Base-by-base conservation (phyloP, 2,113 vertebrate genomes). In the Noctilio leporinus region DNA sequence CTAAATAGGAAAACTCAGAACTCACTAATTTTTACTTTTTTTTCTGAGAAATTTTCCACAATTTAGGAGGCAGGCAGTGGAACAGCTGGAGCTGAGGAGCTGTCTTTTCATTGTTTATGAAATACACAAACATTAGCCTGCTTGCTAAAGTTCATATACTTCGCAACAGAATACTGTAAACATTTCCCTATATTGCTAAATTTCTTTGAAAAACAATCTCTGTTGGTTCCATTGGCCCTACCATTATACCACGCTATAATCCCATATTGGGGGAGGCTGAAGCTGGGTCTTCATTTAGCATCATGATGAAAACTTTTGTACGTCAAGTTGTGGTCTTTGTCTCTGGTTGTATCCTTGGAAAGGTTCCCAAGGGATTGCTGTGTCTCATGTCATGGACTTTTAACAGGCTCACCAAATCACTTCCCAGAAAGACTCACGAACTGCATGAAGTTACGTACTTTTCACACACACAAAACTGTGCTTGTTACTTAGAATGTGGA, bases 341-440 rank as follows among this genome's bases (percentile, higher is more conserved):
- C 51, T 72, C 35, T 53, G 65, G 26, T 30, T 73, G 59, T 88
- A 70, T 84, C 59, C 43, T 57, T 86, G 67, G 72, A 70, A 62
- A 53, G 14, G 33, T 40, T 57, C 65, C 65, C 30, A 30, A 59
- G 53, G 33, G 14, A n/a, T 64, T 94, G 57, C 4, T 64, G 30
- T 89, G 64, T 73, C 49, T 64, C 33, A 89, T 86, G 38, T 17
- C 28, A 15, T 15, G 16, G 38, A 16, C 4, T 45, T 70, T 77
- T 95, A 45, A 82, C 86, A 73, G 51, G 0, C 33, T 92, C 51
- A 4, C 35, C 76, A 47, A 65, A 64, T 92, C 57, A 30, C 47
- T 93, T 93, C 95, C 49, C 28, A 95, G 69, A 82, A 93, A 95
- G 87, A 72, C 24, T 92, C 40, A 38, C 6, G 45, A 86, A n/a